These are phyloP conservation scores for Pammene fasciana DNA, from an alignment of 2,888 invertebrate genomes.

Conservation along the genomic window DNA sequence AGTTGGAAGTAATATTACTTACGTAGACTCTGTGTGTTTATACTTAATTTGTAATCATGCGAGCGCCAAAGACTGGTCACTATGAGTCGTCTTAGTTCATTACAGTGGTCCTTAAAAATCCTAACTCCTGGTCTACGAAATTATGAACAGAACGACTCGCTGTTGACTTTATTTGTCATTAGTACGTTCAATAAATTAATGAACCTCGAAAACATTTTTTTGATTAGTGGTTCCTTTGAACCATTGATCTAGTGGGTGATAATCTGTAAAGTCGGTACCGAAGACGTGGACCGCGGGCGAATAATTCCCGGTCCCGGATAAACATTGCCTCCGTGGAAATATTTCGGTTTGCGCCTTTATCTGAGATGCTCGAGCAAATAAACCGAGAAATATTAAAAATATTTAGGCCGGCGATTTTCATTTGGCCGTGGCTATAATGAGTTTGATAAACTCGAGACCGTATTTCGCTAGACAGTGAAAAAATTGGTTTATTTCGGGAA, in stretches of 20 bases:
- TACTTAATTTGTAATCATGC: no score
- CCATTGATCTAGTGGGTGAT: not conserved
- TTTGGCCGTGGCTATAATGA: slow-evolving; percentile 22
- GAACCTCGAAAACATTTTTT: no score
- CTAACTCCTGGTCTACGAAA: no score
- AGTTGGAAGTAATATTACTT: no score
- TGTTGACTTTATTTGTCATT: no score
- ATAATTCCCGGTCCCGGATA: slow-evolving; percentile 62
- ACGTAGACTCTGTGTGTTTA: no score
- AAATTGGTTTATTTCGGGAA: not conserved
- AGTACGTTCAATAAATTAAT: no score
- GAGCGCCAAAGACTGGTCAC: no score
- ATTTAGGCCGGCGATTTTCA: slow-evolving; percentile 36
- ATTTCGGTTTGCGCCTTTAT: slow-evolving; percentile 41
- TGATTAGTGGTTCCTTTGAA: not conserved
- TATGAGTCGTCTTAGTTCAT: no score
- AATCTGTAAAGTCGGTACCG: slow-evolving; percentile 50
- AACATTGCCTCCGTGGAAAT: slow-evolving; percentile 50
- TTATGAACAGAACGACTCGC: no score
- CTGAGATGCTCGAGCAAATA: slow-evolving; percentile 37
- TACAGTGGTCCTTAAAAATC: no score
- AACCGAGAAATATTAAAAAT: slow-evolving; percentile 41
- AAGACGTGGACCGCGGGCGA: slow-evolving; percentile 63
- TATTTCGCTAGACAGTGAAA: not conserved
- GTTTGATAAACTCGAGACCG: slow-evolving; percentile 22